Conservation (phyloP, 1,140 invertebrate species). For the Drosophila lini region DNA sequence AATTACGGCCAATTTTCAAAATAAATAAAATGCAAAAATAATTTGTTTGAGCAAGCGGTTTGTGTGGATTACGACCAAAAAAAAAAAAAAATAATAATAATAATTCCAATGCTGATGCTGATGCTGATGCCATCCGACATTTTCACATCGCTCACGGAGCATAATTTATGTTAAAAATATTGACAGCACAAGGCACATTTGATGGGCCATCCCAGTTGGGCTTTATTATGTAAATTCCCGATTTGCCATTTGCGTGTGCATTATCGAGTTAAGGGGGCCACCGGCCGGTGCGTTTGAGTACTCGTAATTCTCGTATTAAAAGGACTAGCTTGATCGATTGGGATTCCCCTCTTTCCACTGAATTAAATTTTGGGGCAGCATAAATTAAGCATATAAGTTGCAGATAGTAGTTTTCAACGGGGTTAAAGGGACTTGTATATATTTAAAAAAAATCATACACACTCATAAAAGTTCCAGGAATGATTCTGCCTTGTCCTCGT, state of each 20-base stretch:
- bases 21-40: slow-evolving; percentile 81
- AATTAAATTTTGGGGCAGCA: no score
- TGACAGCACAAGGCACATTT: slow-evolving; percentile 60
- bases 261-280: slow-evolving; percentile 32
- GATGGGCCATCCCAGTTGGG: slow-evolving; percentile 30
- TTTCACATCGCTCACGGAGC: slow-evolving; percentile 48
- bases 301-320: slow-evolving; percentile 20
- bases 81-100: background rate
- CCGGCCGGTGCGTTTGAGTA: background rate
- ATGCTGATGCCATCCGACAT: slow-evolving; percentile 27
- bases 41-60: slow-evolving; percentile 70
- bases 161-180: slow-evolving; percentile 76
- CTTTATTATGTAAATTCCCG: slow-evolving; percentile 39
- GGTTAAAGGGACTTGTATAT: no score
- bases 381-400: no score
- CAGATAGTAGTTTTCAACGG: background rate
- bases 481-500: background rate
- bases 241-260: slow-evolving; percentile 28
- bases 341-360: background rate
- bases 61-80: slow-evolving; percentile 45
- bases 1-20: slow-evolving; percentile 80
- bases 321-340: slow-evolving; percentile 4
- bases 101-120: slow-evolving; percentile 1
- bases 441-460: background rate
- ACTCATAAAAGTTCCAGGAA: background rate